Evolutionary conservation across 2,113 vertebrate genomes (phyloP).

Genomic region (Amblyopsis rosae): DNA sequence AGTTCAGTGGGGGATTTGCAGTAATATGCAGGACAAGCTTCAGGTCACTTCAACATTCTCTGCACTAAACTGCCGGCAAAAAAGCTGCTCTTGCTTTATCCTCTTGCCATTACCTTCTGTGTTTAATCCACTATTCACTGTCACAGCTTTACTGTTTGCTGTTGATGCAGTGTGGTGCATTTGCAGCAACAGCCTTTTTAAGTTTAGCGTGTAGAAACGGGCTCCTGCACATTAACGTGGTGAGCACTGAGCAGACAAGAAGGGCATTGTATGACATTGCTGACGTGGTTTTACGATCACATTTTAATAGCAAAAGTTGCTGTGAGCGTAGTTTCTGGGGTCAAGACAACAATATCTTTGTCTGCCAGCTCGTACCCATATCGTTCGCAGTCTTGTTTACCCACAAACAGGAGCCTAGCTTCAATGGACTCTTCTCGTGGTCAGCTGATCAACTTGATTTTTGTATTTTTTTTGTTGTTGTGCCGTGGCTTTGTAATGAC

Average conservation of each 20-base stretch:
- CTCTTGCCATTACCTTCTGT: background rate
- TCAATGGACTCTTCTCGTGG: conserved; percentile 14
- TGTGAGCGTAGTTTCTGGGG: conserved; percentile 45
- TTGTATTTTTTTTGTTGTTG: background rate
- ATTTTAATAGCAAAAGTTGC: conserved; percentile 60
- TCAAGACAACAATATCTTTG: conserved; percentile 63
- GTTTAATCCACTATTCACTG: background rate
- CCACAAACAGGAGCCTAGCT: conserved; percentile 57
- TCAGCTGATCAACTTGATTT: conserved; percentile 42
- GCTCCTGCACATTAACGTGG: conserved; percentile 30
- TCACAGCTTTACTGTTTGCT: background rate
- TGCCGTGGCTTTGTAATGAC: conserved; percentile 6
- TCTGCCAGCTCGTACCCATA: conserved; percentile 58
- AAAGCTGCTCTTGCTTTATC: conserved; percentile 1
- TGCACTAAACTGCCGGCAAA: conserved; percentile 9
- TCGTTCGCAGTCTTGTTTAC: conserved; percentile 61
- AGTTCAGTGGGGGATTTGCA: conserved; percentile 43
- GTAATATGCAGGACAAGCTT: conserved; percentile 45
- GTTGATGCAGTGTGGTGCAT: conserved; percentile 7
- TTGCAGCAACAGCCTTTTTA: conserved; percentile 21
- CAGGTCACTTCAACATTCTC: conserved; percentile 25
- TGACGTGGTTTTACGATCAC: conserved; percentile 48
- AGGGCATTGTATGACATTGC: conserved; percentile 68
- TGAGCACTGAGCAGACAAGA: conserved; percentile 42
- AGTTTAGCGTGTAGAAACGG: conserved; percentile 33